Evolutionary conservation across 2,797 vertebrate species (phyloP).

Genomic region (Oryzias sinensis): DNA sequence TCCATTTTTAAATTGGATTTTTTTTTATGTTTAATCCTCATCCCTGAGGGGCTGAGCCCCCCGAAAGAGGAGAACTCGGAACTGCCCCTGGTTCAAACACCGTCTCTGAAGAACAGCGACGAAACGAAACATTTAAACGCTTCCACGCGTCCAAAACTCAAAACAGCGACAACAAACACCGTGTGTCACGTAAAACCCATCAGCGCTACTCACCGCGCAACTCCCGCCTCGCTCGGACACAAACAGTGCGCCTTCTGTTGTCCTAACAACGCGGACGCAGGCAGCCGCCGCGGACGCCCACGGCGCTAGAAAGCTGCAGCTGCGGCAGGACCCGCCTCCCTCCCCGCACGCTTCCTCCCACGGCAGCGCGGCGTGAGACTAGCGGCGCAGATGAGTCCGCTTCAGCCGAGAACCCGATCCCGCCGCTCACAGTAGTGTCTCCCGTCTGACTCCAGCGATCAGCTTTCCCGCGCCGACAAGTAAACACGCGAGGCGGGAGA

Average conservation of each 20-base stretch:
- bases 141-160: background rate
- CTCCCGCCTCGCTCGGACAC: conserved; percentile 27
- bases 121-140: background rate
- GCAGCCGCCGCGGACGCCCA: conserved; percentile 23
- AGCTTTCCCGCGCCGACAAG: too few species aligned
- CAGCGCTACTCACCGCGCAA: conserved; percentile 46
- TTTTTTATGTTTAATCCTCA: too few species aligned
- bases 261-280: conserved; percentile 1
- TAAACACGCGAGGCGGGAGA: too few species aligned
- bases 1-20: too few species aligned
- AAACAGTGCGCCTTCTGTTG: conserved; percentile 32
- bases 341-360: conserved; percentile 29
- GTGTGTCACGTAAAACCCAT: background rate
- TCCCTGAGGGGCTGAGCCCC: too few species aligned
- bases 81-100: too few species aligned
- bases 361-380: conserved; percentile 9
- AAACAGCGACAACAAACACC: conserved; percentile 43
- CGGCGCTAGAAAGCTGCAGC: conserved; percentile 15
- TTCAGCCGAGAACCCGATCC: too few species aligned
- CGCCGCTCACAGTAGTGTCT: too few species aligned
- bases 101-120: too few species aligned
- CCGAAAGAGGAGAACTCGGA: too few species aligned
- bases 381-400: too few species aligned
- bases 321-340: conserved; percentile 40
- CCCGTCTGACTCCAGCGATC: too few species aligned